Percentiles rank a stretch among this genome's conserved stretches.
Evolutionary conservation across 2,113 vertebrate species (phyloP).

Genomic region (Pollachius pollachius): DNA sequence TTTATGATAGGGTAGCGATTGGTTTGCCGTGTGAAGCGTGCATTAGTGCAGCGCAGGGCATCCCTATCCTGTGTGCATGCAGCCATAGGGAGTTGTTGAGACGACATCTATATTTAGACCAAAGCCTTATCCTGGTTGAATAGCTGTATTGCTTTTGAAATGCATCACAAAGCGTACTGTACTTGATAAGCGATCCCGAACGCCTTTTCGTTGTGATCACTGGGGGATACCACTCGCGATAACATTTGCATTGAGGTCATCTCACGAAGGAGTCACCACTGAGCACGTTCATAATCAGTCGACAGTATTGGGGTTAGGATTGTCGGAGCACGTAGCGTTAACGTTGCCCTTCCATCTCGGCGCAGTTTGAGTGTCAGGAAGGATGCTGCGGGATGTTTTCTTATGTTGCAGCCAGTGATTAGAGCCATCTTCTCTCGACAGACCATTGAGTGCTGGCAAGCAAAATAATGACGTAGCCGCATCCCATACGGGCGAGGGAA

Average conservation of each 20-base stretch:
- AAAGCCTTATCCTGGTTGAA: slow-evolving; percentile 43
- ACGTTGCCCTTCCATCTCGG: slow-evolving; percentile 38
- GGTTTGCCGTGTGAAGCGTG: slow-evolving; percentile 1
- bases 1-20: background rate
- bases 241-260: slow-evolving; percentile 54
- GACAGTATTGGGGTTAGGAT: slow-evolving; percentile 10
- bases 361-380: slow-evolving; percentile 46
- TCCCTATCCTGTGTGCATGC: slow-evolving; percentile 42
- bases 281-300: slow-evolving; percentile 10
- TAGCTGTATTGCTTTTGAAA: slow-evolving; percentile 23
- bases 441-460: slow-evolving; percentile 49
- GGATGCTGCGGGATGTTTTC: slow-evolving; percentile 58
- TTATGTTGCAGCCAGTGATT: slow-evolving; percentile 60
- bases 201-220: background rate
- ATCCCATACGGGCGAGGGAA: slow-evolving; percentile 27
- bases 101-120: slow-evolving; percentile 67
- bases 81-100: slow-evolving; percentile 44
- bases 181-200: slow-evolving; percentile 26
- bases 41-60: slow-evolving; percentile 45
- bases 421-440: slow-evolving; percentile 59
- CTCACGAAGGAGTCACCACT: background rate
- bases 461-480: slow-evolving; percentile 66
- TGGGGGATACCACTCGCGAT: slow-evolving; percentile 11
- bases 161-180: slow-evolving; percentile 15
- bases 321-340: background rate